Conservation (phyloP, 2,888 invertebrate species). For the Torymus aiolomorphi region DNA sequence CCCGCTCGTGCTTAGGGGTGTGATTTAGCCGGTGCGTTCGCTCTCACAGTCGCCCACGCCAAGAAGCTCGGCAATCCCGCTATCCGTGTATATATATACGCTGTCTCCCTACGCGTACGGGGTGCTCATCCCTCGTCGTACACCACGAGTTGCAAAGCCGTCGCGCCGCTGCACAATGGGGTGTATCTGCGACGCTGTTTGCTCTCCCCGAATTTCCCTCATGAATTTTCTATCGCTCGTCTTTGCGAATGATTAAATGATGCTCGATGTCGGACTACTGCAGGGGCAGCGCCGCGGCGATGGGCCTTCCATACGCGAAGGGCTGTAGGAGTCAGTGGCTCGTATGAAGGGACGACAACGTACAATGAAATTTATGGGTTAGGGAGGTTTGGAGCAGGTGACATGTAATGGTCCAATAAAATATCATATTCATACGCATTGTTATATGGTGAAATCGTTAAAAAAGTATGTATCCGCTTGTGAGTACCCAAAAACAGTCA, state of each 20-base stretch:
- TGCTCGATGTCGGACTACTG: constrained; percentile 25
- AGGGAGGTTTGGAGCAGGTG: too few relatives aligned
- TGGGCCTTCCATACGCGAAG: too few relatives aligned
- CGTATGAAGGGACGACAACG: neutral
- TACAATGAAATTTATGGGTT: neutral
- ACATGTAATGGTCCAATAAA: too few relatives aligned
- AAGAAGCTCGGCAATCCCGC: neutral
- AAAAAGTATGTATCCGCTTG: too few relatives aligned
- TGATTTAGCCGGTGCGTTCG: constrained; percentile 21
- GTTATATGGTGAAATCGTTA: too few relatives aligned
- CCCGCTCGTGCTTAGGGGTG: constrained; percentile 56
- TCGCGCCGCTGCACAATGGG: constrained; percentile 47
- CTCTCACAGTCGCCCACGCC: neutral
- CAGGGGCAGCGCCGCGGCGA: too few relatives aligned
- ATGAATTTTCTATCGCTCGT: constrained; percentile 71
- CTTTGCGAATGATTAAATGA: constrained; percentile 68
- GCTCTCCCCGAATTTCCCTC: constrained; percentile 60
- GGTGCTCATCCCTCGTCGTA: constrained; percentile 14
- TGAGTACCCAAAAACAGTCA: too few relatives aligned
- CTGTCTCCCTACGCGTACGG: neutral
- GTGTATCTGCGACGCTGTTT: constrained; percentile 45
- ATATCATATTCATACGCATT: too few relatives aligned
- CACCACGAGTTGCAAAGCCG: constrained; percentile 38
- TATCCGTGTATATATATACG: too few relatives aligned
- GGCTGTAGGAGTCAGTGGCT: too few relatives aligned